Conservation (phyloP, 1,140 invertebrate genomes). For the Drosophila saltans region DNA sequence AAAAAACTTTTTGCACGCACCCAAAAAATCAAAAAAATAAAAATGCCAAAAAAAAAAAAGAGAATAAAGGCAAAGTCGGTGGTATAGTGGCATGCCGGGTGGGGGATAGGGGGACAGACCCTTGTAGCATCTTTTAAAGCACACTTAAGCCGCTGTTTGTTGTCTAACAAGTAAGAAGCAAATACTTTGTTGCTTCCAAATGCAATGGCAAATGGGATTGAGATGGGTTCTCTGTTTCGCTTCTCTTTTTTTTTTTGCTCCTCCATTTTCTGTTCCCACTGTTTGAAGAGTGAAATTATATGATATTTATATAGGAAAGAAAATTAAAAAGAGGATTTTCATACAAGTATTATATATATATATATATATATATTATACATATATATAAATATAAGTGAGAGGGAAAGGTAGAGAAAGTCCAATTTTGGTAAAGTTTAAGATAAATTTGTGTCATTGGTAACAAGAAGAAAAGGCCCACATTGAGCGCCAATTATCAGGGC, state of each 20-base stretch:
- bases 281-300: constrained; percentile 6
- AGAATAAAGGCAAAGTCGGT: constrained; percentile 20
- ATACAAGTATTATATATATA: background rate
- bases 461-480: background rate
- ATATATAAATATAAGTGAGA: background rate
- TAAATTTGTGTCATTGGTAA: background rate
- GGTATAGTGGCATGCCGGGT: background rate
- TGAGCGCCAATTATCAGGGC: constrained; percentile 9
- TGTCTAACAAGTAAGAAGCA: constrained; percentile 27
- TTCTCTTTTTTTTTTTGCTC: background rate
- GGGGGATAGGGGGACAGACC: constrained; percentile 16
- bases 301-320: constrained; percentile 15
- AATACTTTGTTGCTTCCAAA: constrained; percentile 41
- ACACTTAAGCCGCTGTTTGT: constrained; percentile 51
- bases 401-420: background rate
- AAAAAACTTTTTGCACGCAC: constrained; percentile 47
- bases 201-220: constrained; percentile 21
- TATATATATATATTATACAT: too few species aligned
- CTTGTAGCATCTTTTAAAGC: constrained; percentile 48
- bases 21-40: constrained; percentile 37
- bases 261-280: background rate
- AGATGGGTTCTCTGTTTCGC: constrained; percentile 26
- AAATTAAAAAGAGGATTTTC: constrained; percentile 12
- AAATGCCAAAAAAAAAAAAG: constrained; percentile 8
- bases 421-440: background rate